Conservation (phyloP, 2,888 invertebrate genomes). For the Oxycera nigricornis region DNA sequence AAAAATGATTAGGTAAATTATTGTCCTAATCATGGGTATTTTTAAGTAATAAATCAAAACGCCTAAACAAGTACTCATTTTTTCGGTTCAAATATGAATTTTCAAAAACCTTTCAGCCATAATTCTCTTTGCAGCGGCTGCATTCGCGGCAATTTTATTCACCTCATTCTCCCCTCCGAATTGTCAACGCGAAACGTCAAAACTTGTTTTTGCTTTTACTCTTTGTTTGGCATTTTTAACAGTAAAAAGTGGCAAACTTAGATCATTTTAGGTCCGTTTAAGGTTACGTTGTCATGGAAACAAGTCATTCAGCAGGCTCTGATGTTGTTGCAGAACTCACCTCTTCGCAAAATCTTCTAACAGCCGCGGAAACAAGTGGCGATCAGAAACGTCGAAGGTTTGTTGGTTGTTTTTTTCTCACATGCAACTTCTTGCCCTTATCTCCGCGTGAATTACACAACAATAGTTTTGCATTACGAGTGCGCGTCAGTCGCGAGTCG, state of each 20-base stretch:
- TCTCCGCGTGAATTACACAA: constrained; percentile 22
- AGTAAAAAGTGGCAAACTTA: constrained; percentile 19
- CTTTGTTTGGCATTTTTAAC: constrained; percentile 36
- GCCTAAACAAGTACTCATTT: no score
- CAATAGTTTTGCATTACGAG: constrained; percentile 22
- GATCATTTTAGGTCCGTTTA: constrained; percentile 2
- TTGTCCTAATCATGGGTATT: no score
- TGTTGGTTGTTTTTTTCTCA: constrained; percentile 6
- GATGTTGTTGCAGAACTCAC: constrained; percentile 9
- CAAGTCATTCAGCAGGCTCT: constrained; percentile 17
- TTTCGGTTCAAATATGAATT: no score
- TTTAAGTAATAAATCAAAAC: no score
- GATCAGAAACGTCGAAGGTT: constrained; percentile 58
- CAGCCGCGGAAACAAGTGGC: constrained; percentile 48
- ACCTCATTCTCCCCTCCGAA: background rate
- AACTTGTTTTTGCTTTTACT: background rate
- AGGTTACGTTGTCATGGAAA: constrained; percentile 36
- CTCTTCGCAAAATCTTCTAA: constrained; percentile 43
- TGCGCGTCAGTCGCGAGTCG: constrained; percentile 13
- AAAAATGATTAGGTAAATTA: no score
- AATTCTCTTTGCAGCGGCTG: no score
- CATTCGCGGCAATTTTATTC: background rate
- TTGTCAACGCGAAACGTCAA: constrained; percentile 11
- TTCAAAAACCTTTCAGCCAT: no score
- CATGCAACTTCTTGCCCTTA: constrained; percentile 3